Evolutionary conservation across 2,888 invertebrate species (phyloP).

Genomic region (Ethmia dodecea): DNA sequence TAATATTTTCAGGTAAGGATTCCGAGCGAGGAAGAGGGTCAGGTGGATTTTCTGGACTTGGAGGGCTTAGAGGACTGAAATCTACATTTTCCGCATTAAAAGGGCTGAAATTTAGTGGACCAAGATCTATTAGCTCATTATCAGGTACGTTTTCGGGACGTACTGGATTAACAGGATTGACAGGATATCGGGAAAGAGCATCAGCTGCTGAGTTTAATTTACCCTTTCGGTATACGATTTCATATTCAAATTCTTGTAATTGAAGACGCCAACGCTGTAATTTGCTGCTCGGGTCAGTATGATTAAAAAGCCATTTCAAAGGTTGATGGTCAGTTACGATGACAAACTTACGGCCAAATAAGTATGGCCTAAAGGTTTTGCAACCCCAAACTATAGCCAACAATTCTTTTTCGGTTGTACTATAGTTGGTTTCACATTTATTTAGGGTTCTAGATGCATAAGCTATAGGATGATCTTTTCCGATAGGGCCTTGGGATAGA

Average conservation of each 20-base stretch:
- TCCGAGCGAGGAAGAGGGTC: not conserved
- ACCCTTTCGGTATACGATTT: constrained; percentile 17
- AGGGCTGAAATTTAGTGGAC: not conserved
- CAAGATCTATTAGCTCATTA: not conserved
- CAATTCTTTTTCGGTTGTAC: constrained; percentile 11
- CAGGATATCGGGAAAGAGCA: not conserved
- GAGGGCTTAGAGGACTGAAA: not conserved
- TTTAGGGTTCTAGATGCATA: constrained; percentile 13
- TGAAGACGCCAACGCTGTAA: constrained; percentile 15
- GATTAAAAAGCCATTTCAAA: constrained; percentile 5
- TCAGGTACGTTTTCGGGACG: not conserved
- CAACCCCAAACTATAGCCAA: constrained; percentile 11
- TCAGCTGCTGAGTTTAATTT: constrained; percentile 8
- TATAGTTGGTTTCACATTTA: constrained; percentile 12
- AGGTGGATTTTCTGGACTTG: not conserved
- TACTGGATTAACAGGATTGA: not conserved
- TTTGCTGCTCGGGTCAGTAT: constrained; percentile 3
- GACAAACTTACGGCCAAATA: constrained; percentile 5
- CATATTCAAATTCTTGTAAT: constrained; percentile 18
- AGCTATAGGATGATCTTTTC: constrained; percentile 22
- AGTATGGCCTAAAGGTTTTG: constrained; percentile 15
- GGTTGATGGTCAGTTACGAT: constrained; percentile 4
- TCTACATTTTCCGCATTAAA: not conserved
- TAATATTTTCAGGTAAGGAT: not conserved
- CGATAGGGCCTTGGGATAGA: constrained; percentile 24